These are phyloP conservation scores for Smutsia gigantea DNA, from an alignment of 2,797 vertebrate species.

Conservation along the genomic window DNA sequence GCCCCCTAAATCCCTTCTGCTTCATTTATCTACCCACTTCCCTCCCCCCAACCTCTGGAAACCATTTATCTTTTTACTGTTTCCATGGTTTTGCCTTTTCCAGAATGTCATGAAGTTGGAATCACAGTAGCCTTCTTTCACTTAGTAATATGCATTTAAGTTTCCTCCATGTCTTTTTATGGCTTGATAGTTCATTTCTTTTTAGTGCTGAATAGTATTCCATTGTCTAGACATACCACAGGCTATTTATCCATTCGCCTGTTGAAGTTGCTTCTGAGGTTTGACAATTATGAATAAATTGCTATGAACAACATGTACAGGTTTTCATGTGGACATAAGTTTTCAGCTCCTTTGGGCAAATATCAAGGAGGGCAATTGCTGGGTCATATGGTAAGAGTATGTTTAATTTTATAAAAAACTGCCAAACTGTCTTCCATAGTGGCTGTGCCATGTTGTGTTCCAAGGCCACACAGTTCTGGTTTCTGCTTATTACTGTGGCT, in stretches of 20 bases:
- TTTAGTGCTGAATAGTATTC: not conserved
- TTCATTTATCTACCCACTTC: not conserved
- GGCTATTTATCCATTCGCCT: not conserved
- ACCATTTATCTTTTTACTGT: not conserved
- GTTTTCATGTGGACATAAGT: not conserved
- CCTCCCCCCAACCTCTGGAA: not conserved
- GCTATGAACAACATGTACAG: not conserved
- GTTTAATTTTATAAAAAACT: too few relatives aligned
- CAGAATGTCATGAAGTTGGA: not conserved
- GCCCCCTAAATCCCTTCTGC: not conserved
- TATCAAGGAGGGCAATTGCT: not conserved
- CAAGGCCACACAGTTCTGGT: not conserved
- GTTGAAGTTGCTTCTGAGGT: not conserved
- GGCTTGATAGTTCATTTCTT: not conserved
- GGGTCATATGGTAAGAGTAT: not conserved
- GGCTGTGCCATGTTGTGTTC: not conserved
- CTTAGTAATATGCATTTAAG: not conserved
- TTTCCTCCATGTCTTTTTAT: not conserved
- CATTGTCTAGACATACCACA: not conserved
- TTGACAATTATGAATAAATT: slow-evolving; percentile 5
- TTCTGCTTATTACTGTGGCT: not conserved
- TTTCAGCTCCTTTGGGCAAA: slow-evolving; percentile 5
- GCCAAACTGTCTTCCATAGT: not conserved
- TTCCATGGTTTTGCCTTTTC: not conserved
- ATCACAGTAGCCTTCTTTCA: not conserved